Evolutionary conservation across 2,797 vertebrate species (phyloP).

Genomic region (Cichlasoma orientale): DNA sequence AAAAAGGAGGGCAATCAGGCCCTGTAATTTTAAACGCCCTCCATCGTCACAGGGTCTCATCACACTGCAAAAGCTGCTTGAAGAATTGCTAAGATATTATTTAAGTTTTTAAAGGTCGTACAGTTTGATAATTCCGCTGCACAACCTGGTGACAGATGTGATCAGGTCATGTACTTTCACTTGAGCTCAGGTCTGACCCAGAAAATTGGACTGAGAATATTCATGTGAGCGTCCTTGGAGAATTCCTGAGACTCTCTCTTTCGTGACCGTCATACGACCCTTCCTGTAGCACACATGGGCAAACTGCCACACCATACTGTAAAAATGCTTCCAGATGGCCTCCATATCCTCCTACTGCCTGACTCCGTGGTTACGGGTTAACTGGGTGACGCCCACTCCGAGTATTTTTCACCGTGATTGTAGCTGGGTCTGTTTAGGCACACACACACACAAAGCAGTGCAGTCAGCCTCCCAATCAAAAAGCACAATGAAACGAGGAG

Average conservation of each 20-base stretch:
- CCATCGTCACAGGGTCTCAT: constrained; percentile 27
- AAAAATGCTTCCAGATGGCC: constrained; percentile 84
- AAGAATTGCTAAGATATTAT: constrained; percentile 52
- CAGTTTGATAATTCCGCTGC: constrained; percentile 58
- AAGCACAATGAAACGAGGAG: constrained; percentile 14
- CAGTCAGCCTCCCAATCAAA: constrained; percentile 12
- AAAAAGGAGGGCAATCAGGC: constrained; percentile 28
- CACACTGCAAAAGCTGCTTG: constrained; percentile 39
- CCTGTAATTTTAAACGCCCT: constrained; percentile 27
- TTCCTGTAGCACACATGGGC: constrained; percentile 74
- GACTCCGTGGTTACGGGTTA: constrained; percentile 75
- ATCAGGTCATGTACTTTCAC: constrained; percentile 63
- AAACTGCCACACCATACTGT: constrained; percentile 78
- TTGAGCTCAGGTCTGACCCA: constrained; percentile 61
- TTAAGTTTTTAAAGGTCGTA: constrained; percentile 70
- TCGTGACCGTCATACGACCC: constrained; percentile 77
- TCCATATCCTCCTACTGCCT: constrained; percentile 77
- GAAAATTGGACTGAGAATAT: constrained; percentile 74
- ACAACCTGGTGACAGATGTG: constrained; percentile 73
- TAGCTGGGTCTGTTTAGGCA: constrained; percentile 42
- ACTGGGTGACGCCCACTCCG: constrained; percentile 71
- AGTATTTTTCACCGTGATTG: constrained; percentile 65
- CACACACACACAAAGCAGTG: constrained; percentile 16
- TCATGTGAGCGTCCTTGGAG: constrained; percentile 71
- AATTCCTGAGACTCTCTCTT: constrained; percentile 59